A percentile compares a stretch with the other conserved stretches of the same genome.
Conservation (phyloP, 2,113 vertebrate species). For the Mesembrinibis cayennensis region DNA sequence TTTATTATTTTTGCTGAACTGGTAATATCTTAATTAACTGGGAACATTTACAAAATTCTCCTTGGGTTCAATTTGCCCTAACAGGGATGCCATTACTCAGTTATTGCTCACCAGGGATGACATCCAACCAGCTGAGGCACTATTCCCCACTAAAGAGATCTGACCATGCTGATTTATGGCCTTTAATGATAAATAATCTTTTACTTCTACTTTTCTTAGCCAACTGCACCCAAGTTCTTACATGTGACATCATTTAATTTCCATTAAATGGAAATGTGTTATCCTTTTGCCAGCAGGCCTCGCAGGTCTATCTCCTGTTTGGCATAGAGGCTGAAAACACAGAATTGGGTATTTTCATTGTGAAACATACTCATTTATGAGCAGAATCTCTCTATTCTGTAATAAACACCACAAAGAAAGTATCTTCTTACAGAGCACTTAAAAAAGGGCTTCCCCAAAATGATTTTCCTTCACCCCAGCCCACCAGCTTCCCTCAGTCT, state of each 20-base stretch:
- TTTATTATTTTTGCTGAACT: constrained; percentile 1
- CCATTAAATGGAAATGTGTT: not conserved
- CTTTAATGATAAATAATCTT: not conserved
- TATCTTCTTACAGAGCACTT: not conserved
- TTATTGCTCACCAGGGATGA: not conserved
- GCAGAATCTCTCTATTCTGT: not conserved
- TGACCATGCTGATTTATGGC: not conserved
- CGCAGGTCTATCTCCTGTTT: not conserved
- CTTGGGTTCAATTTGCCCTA: not conserved
- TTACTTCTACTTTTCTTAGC: not conserved
- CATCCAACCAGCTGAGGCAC: not conserved
- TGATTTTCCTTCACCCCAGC: not conserved
- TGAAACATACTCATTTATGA: not conserved
- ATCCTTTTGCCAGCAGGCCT: not conserved
- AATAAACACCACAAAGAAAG: not conserved
- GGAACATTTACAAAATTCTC: not conserved
- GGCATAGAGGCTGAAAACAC: not conserved
- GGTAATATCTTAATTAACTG: not conserved
- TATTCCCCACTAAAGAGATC: not conserved
- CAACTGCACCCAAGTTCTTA: not conserved
- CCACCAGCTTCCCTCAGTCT: not conserved
- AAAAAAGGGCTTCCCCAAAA: not conserved
- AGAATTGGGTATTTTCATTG: not conserved
- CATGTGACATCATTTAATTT: not conserved
- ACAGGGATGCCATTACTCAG: not conserved